Base-by-base conservation (phyloP, 2,888 invertebrate genomes). In the Drosophila niveifrons region DNA sequence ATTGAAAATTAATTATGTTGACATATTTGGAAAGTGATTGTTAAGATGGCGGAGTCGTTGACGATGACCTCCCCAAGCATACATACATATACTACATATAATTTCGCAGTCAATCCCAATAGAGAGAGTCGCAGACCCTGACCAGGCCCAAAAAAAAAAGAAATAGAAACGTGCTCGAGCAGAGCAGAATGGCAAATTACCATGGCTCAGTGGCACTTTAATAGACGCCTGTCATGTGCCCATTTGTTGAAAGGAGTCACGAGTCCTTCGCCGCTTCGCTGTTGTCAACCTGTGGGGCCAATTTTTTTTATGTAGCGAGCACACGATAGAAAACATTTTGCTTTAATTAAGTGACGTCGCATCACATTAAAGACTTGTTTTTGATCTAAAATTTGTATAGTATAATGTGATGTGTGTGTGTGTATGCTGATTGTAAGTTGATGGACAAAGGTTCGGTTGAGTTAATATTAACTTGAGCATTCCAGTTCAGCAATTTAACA, bases 1-100 rank as follows among this genome's bases (percentile, higher is more conserved):
- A 86, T 86, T 86, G 85, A 88, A 86, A 86, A 88, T 86, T 86
- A 86, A 86, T 88, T 88, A 85, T 88, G 89, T 86, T 86, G 88
- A 88, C 87, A 76, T 88, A 87, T 85, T 88, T 76, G 75, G 70
- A 81, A 87, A 83, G 81, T 86, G 81, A 88, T 85, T 85, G 84
- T 77, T 73, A 76, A 76, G 74, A 76, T 76, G 70, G 68, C 65
- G 53, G 48, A 51, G 72, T 23, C 69, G 41, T 43, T 66, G 68
- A 69, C 76, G 82, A 78, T 86, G 74, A 56, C 63, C 50, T 41
- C 59, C 65, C 50, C 47, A 65, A 10, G 2, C 31, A 31, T n/a
- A 63, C 72, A 64, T 82, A 79, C 23, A 63, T 70, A 64, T 82
- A 79, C 23, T 23, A 23, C 23, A 23, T 23, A 23, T 70, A 75